Percentiles rank a stretch among this genome's conserved stretches.
Conservation (phyloP, 2,113 vertebrate genomes). For the Cavia aperea region DNA sequence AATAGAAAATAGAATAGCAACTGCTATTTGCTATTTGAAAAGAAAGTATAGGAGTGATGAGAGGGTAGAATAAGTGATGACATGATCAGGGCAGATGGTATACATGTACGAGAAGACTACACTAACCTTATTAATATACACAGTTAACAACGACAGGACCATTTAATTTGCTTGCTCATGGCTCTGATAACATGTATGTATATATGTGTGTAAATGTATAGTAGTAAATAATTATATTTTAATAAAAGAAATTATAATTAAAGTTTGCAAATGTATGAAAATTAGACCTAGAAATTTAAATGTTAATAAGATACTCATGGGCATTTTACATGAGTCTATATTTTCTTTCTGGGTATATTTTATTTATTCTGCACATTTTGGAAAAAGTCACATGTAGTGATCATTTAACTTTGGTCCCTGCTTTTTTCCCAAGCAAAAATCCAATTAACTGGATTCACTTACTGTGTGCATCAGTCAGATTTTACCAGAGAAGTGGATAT, state of each 20-base stretch:
- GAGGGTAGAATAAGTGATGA: neutral
- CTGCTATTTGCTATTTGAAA: neutral
- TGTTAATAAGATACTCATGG: neutral
- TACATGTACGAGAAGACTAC: neutral
- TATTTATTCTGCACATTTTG: neutral
- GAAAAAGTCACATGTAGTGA: neutral
- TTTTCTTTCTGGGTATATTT: neutral
- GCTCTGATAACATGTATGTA: neutral
- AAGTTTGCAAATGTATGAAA: neutral
- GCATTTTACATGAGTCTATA: neutral
- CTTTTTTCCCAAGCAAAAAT: neutral
- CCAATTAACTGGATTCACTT: neutral
- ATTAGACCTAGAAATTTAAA: neutral
- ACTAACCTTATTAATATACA: neutral
- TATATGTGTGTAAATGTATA: neutral
- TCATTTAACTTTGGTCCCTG: neutral
- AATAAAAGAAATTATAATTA: neutral
- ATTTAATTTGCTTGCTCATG: neutral
- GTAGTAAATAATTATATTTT: neutral
- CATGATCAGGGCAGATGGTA: neutral
- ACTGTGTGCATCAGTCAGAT: too few species aligned
- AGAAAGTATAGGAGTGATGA: neutral
- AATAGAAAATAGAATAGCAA: neutral
- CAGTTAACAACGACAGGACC: neutral
- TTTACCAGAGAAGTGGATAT: too few species aligned